Conservation (phyloP, 2,113 vertebrate genomes). For the Silurus glanis region DNA sequence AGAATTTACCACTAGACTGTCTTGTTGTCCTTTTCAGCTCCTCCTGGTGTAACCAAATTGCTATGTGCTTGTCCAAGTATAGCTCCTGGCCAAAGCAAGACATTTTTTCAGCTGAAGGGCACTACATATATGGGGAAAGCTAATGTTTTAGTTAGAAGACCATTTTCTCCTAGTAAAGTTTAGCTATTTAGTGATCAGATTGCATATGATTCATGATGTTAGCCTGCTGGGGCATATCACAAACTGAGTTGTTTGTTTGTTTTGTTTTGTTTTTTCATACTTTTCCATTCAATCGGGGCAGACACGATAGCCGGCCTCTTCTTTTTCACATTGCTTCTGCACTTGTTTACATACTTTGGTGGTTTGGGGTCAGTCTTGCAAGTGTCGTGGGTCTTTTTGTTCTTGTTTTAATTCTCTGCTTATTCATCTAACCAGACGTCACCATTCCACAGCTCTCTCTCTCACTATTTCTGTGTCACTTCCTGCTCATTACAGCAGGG, state of each 20-base stretch:
- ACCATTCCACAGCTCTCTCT: constrained; percentile 46
- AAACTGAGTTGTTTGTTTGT: too few species aligned
- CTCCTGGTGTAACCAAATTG: constrained; percentile 41
- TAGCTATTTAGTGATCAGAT: constrained; percentile 51
- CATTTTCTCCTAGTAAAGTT: constrained; percentile 46
- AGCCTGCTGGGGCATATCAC: background rate
- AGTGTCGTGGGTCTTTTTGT: constrained; percentile 42
- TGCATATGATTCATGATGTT: constrained; percentile 19
- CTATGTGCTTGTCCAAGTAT: constrained; percentile 54
- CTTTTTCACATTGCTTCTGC: constrained; percentile 10
- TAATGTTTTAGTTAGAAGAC: constrained; percentile 61
- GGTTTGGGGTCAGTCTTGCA: constrained; percentile 39
- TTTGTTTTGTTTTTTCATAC: too few species aligned
- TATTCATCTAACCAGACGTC: constrained; percentile 51
- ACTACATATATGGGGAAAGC: constrained; percentile 6
- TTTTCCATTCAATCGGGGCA: background rate
- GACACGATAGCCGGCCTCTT: background rate
- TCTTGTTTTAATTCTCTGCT: constrained; percentile 43
- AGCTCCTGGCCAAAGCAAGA: constrained; percentile 45
- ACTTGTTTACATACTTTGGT: constrained; percentile 1
- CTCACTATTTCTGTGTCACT: constrained; percentile 23
- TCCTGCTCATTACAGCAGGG: constrained; percentile 61
- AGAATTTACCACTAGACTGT: constrained; percentile 19
- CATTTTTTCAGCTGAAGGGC: constrained; percentile 51
- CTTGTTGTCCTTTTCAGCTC: background rate